These are phyloP conservation scores for Drosophila guanche DNA, from an alignment of 1,140 invertebrate genomes.

Conservation along the genomic window DNA sequence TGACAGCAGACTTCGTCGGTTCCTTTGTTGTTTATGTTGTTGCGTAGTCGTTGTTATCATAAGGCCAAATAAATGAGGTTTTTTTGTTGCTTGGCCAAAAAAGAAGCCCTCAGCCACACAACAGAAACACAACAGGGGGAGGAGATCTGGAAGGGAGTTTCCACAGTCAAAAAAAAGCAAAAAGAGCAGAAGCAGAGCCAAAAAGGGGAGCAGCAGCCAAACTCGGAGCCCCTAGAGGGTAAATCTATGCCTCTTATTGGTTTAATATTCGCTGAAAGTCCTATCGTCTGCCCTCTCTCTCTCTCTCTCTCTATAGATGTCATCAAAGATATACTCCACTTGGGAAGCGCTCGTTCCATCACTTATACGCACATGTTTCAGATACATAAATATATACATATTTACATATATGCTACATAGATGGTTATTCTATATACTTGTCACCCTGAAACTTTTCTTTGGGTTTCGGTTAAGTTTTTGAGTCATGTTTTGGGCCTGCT, in stretches of 20 bases:
- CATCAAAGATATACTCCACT: conserved; percentile 45
- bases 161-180: too few relatives aligned
- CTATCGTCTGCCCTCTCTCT: background rate
- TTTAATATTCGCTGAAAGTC: conserved; percentile 65
- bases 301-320: conserved; percentile 25
- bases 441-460: conserved; percentile 52
- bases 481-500: conserved; percentile 36
- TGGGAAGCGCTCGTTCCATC: conserved; percentile 20
- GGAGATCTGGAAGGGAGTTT: too few relatives aligned
- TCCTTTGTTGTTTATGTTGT: background rate
- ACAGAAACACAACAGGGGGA: background rate
- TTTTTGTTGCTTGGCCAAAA: conserved; percentile 1
- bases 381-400: conserved; percentile 23
- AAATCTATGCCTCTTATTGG: conserved; percentile 60
- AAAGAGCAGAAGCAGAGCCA: conserved; percentile 2
- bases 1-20: conserved; percentile 15
- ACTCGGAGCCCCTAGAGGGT: conserved; percentile 16
- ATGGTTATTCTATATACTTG: conserved; percentile 26
- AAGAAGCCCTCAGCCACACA: conserved; percentile 11
- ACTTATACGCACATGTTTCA: conserved; percentile 23
- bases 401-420: conserved; percentile 31
- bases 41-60: conserved; percentile 30
- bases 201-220: conserved; percentile 8
- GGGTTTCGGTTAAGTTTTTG: conserved; percentile 32
- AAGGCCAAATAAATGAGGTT: conserved; percentile 50